Conservation (phyloP, 2,888 invertebrate genomes). For the Aphidius colemani region DNA sequence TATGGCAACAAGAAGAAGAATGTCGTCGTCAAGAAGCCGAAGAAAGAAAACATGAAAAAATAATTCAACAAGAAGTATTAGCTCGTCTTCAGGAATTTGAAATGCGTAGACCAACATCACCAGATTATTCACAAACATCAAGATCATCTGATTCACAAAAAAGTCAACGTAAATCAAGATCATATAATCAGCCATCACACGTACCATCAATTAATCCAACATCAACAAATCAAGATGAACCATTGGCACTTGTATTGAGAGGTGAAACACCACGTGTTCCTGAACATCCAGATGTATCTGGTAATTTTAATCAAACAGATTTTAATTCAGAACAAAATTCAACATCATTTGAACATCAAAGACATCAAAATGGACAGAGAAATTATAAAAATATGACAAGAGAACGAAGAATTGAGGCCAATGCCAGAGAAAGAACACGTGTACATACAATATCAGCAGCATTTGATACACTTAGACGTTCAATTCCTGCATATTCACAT, state of each 20-base stretch:
- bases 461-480: slow-evolving; percentile 82
- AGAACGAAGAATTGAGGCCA: slow-evolving; percentile 90
- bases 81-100: slow-evolving; percentile 38
- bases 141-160: slow-evolving; percentile 30
- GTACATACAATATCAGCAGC: slow-evolving; percentile 96
- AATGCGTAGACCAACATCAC: slow-evolving; percentile 19
- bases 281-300: slow-evolving; percentile 60
- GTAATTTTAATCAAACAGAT: slow-evolving; percentile 33
- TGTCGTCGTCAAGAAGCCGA: slow-evolving; percentile 30
- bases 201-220: slow-evolving; percentile 39
- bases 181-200: slow-evolving; percentile 33
- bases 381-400: slow-evolving; percentile 96
- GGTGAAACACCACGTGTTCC: slow-evolving; percentile 63
- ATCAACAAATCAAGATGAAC: slow-evolving; percentile 64
- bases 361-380: slow-evolving; percentile 60
- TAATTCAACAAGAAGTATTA: slow-evolving; percentile 42
- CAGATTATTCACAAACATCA: slow-evolving; percentile 21
- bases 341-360: slow-evolving; percentile 35
- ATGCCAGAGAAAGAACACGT: slow-evolving; percentile 88
- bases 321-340: slow-evolving; percentile 24
- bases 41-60: slow-evolving; percentile 33
- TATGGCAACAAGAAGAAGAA: slow-evolving; percentile 31
- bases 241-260: slow-evolving; percentile 65
- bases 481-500: slow-evolving; percentile 90
- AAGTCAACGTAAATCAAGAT: slow-evolving; percentile 36